Percentiles rank a stretch among this genome's conserved stretches.
These are phyloP conservation scores for Melanaphis sacchari DNA, from an alignment of 1,140 invertebrate species.

Conservation along the genomic window DNA sequence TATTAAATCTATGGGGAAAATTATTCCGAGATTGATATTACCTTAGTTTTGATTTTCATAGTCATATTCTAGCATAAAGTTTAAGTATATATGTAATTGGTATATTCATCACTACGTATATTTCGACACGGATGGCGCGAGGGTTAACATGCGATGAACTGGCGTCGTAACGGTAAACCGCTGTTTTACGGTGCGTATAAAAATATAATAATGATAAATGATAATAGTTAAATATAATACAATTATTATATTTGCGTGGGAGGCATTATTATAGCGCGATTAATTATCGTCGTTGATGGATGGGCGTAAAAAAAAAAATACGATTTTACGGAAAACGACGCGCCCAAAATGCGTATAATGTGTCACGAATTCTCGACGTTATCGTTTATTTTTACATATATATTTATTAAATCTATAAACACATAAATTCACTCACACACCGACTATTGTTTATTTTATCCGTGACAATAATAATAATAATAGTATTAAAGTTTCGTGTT, in stretches of 20 bases:
- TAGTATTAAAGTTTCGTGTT: background rate
- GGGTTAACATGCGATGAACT: background rate
- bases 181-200: background rate
- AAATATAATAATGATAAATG: conserved; percentile 11
- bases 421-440: background rate
- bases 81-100: background rate
- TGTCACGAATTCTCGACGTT: background rate
- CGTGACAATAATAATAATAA: background rate
- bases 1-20: background rate
- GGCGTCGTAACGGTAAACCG: background rate
- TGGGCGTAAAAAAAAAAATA: background rate
- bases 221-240: background rate
- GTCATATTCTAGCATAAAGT: no score
- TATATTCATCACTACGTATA: background rate
- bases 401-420: background rate
- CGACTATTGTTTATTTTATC: conserved; percentile 40
- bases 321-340: background rate
- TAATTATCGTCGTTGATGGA: background rate
- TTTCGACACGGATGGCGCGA: background rate
- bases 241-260: background rate
- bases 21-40: no score
- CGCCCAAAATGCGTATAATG: background rate
- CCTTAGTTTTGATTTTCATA: background rate
- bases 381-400: background rate
- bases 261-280: background rate